Evolutionary conservation across 2,888 invertebrate genomes (phyloP).

Genomic region (Cheilosia pagana): DNA sequence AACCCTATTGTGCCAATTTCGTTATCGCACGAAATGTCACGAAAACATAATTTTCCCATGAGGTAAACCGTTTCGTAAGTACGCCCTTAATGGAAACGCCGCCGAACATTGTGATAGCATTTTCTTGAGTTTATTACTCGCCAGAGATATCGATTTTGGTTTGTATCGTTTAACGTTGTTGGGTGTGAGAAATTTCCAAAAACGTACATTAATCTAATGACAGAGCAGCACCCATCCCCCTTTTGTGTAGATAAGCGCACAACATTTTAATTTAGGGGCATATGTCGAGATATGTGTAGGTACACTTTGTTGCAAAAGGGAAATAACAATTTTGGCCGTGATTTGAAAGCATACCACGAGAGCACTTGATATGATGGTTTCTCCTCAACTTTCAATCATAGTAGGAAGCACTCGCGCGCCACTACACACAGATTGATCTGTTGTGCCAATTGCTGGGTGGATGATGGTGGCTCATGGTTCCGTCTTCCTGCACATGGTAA

Average conservation of each 20-base stretch:
- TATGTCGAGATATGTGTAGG: neutral
- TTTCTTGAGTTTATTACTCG: neutral
- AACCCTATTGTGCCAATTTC: constrained; percentile 41
- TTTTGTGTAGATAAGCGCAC: constrained; percentile 18
- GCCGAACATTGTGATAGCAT: constrained; percentile 10
- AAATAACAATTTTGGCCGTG: constrained; percentile 36
- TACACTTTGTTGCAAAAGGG: constrained; percentile 34
- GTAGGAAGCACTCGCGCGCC: constrained; percentile 35
- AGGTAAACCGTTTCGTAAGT: constrained; percentile 51
- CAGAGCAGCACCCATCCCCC: neutral
- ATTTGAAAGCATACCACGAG: constrained; percentile 28
- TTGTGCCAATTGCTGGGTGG: constrained; percentile 25
- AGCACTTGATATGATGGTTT: constrained; percentile 51
- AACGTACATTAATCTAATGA: constrained; percentile 8
- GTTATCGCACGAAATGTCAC: constrained; percentile 42
- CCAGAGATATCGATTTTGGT: constrained; percentile 24
- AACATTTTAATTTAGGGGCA: constrained; percentile 2
- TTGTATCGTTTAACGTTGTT: constrained; percentile 23
- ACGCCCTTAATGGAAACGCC: constrained; percentile 26
- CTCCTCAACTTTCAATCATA: constrained; percentile 45
- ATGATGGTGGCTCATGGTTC: constrained; percentile 25
- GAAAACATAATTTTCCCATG: constrained; percentile 44
- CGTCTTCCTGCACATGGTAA: constrained; percentile 62
- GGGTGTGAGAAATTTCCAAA: constrained; percentile 14
- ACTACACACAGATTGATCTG: constrained; percentile 36